Percentiles rank a stretch among this genome's conserved stretches.
Conservation (phyloP, 2,113 vertebrate genomes). For the Uria lomvia region DNA sequence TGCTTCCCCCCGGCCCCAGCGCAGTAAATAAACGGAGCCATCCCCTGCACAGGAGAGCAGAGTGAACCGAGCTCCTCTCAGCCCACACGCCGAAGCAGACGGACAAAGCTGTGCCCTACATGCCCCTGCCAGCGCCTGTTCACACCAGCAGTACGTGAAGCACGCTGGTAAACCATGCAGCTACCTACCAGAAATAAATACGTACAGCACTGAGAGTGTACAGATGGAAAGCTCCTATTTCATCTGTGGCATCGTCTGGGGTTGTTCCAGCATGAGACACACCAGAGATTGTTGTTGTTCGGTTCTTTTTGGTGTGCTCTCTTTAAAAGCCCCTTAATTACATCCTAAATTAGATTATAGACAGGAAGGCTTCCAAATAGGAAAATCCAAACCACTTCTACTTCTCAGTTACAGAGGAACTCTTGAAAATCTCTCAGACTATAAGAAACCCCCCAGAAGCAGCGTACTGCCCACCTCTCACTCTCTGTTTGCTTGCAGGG, state of each 20-base stretch:
- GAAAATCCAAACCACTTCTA: constrained; percentile 10
- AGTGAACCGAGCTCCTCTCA: background rate
- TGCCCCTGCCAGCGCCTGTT: background rate
- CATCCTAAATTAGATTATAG: background rate
- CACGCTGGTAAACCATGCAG: background rate
- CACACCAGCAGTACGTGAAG: background rate
- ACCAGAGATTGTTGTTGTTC: background rate
- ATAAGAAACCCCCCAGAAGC: background rate
- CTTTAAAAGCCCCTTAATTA: background rate
- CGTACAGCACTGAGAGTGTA: background rate
- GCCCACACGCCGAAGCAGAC: background rate
- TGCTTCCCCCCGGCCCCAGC: background rate
- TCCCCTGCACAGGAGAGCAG: background rate
- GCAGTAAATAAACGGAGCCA: rapidly evolving
- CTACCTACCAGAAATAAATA: background rate
- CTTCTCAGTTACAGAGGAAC: background rate
- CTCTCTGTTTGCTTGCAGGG: background rate
- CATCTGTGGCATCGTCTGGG: background rate
- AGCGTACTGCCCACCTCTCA: background rate
- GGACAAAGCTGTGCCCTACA: background rate
- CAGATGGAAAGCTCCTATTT: background rate
- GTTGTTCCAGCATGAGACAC: background rate
- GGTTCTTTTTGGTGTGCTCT: background rate
- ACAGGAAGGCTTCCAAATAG: background rate
- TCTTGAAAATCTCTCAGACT: background rate